Base-by-base conservation (phyloP, 2,113 vertebrate genomes). In the Formicarius rufipectus region DNA sequence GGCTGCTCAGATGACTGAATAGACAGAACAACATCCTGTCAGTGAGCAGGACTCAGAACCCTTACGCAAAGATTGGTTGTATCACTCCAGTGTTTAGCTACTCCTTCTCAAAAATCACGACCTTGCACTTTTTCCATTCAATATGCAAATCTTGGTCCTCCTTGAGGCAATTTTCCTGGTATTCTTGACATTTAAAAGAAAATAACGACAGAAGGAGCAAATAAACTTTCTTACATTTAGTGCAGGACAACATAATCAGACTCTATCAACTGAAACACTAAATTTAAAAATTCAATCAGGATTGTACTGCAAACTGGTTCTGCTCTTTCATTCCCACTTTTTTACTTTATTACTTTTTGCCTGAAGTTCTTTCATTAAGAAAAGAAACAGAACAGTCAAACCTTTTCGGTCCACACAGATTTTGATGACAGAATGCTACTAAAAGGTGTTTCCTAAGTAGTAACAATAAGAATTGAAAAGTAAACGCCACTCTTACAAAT, bases 11-110 rank as follows among this genome's bases (percentile, higher is more conserved):
- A 16, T 5, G 7, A n/a, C 14, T 52, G 28, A 50, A 68, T 4
- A 20, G 0, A 12, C 6, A 12, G 4, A 72, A 39, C 4, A 75
- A 45, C 1, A 21, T 0, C n/a, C 22, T 3, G 8, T 20, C 18
- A 49, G 19, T 25, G n/a, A 59, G 33, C 35, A 55, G 14, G 60
- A 25, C 4, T 17, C 52, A 59, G 44, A 80, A 63, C 11, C 28
- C 33, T 66, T 14, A 8, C 12, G 21, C 28, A 49, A 80, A 77
- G 19, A 59, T 0, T 27, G 18, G 42, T 33, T 47, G 6, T 4
- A 56, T 23, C 39, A 64, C 28, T 39, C 19, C 47, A 58, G 7
- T 15, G 8, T 56, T 56, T 15, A 42, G 25, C 58, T 16, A 15
- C 24, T 49, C 10, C 22, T 66, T 5, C 33, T 13, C 28, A 60